Percentiles rank a stretch among this genome's conserved stretches.
Conservation (phyloP, 1,140 invertebrate species). For the Bombus waltoni region DNA sequence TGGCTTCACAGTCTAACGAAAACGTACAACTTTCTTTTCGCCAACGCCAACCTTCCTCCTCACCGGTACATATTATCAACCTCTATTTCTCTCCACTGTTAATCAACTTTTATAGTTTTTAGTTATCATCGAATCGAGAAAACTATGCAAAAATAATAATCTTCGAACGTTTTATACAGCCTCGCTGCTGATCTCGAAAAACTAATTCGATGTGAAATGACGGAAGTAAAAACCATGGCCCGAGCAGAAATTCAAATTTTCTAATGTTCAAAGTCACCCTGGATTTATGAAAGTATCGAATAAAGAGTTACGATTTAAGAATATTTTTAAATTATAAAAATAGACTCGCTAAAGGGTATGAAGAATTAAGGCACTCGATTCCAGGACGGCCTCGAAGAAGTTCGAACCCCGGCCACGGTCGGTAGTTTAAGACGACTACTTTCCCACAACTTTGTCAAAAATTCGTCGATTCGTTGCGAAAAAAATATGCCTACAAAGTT, state of each 20-base stretch:
- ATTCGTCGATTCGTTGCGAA: neutral
- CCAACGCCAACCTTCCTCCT: neutral
- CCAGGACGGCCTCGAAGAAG: slow-evolving; percentile 3
- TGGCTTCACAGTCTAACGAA: slow-evolving; percentile 70
- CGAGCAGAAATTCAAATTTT: neutral
- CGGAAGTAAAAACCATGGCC: neutral
- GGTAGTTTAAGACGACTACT: neutral
- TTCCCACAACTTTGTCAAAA: neutral
- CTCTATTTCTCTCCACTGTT: neutral
- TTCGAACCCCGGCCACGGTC: neutral
- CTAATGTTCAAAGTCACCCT: slow-evolving; percentile 2
- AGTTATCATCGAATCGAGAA: neutral
- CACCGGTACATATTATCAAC: neutral
- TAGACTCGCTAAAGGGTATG: neutral
- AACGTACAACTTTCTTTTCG: slow-evolving; percentile 36
- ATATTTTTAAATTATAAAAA: neutral
- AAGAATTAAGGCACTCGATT: neutral
- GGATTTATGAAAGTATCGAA: too few relatives aligned
- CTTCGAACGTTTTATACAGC: neutral
- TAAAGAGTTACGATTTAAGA: too few relatives aligned
- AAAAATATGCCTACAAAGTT: neutral
- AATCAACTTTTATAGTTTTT: neutral
- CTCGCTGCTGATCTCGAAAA: neutral
- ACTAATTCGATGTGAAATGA: neutral
- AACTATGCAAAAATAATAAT: neutral